Evolutionary conservation across 2,797 vertebrate species (phyloP).

Genomic region (Tokudaia tokunoshimensis): DNA sequence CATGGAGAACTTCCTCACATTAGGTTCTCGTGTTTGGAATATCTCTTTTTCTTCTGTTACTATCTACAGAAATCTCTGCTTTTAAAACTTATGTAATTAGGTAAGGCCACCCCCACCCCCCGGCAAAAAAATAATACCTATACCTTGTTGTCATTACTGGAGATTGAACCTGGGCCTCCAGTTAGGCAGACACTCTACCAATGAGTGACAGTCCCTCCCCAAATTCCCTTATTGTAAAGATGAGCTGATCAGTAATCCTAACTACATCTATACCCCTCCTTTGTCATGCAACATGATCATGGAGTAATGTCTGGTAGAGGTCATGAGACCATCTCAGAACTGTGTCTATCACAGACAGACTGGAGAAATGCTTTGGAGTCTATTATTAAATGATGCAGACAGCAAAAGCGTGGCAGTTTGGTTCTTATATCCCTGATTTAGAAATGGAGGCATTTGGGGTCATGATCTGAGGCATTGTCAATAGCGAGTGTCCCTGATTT

Average conservation of each 20-base stretch:
- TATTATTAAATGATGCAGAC: neutral
- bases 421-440: neutral
- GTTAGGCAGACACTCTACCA: neutral
- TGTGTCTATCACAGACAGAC: neutral
- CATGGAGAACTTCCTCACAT: neutral
- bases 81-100: neutral
- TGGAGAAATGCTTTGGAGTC: neutral
- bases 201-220: neutral
- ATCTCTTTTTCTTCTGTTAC: neutral
- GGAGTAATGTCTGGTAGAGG: neutral
- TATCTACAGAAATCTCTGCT: neutral
- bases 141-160: neutral
- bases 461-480: neutral
- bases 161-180: neutral
- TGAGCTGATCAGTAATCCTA: neutral
- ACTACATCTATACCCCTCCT: neutral
- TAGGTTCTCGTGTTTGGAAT: neutral
- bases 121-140: neutral
- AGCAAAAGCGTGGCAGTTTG: neutral
- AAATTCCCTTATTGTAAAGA: neutral
- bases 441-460: neutral
- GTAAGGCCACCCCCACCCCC: neutral
- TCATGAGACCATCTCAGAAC: neutral
- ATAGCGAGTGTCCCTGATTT: neutral
- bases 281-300: neutral